Percentiles rank a stretch among this genome's conserved stretches.
Evolutionary conservation across 2,797 vertebrate species (phyloP).

Genomic region (Callimico goeldii): DNA sequence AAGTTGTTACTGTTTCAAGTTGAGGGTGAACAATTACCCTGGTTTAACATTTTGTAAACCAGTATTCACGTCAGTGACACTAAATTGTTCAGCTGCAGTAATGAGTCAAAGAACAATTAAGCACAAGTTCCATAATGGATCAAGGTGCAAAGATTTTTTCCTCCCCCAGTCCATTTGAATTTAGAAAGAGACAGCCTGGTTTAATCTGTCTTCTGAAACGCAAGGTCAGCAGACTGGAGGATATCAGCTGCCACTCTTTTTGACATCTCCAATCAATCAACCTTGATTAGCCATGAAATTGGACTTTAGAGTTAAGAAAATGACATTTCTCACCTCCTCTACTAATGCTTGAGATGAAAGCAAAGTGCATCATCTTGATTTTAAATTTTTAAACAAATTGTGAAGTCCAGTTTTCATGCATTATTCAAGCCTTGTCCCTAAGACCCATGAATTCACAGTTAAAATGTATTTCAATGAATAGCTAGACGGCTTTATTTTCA

Average conservation of each 20-base stretch:
- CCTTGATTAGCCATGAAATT: constrained; percentile 62
- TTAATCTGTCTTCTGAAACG: constrained; percentile 76
- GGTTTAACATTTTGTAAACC: constrained; percentile 57
- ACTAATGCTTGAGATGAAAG: constrained; percentile 56
- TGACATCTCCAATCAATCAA: constrained; percentile 66
- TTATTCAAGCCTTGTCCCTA: not conserved
- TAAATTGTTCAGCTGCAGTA: constrained; percentile 65
- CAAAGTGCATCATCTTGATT: constrained; percentile 42
- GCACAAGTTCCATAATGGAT: constrained; percentile 68
- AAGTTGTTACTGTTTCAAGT: constrained; percentile 55
- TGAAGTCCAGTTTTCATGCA: constrained; percentile 25
- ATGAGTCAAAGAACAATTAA: constrained; percentile 78
- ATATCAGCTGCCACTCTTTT: constrained; percentile 67
- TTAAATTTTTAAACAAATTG: constrained; percentile 57
- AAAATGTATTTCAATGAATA: constrained; percentile 2
- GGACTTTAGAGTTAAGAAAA: constrained; percentile 67
- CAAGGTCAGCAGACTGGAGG: constrained; percentile 71
- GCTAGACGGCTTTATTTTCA: not conserved
- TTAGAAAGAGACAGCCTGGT: constrained; percentile 57
- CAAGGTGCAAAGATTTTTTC: not conserved
- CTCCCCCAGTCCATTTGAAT: constrained; percentile 51
- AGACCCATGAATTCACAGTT: not conserved
- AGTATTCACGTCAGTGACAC: constrained; percentile 63
- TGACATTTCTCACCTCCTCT: constrained; percentile 39
- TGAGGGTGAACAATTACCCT: constrained; percentile 61